Conservation (phyloP, 2,797 vertebrate genomes). For the Halcyon leucocephala region DNA sequence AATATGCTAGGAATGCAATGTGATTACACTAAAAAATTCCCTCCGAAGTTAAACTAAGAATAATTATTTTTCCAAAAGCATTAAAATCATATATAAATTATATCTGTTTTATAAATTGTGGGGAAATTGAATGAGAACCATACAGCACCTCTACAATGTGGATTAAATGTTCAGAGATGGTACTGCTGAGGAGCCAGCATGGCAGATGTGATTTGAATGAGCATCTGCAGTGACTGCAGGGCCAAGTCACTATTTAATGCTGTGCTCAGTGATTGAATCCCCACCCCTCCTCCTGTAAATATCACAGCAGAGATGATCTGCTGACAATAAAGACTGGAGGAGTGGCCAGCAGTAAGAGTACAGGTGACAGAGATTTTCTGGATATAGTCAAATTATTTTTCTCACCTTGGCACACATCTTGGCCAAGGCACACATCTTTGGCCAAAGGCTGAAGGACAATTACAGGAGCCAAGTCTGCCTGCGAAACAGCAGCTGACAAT, state of each 20-base stretch:
- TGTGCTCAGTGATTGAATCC: background rate
- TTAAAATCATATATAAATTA: background rate
- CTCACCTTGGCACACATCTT: background rate
- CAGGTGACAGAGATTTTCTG: background rate
- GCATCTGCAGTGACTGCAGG: background rate
- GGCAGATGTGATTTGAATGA: fast-evolving
- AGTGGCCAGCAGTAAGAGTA: background rate
- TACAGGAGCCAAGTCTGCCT: background rate
- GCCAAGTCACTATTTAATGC: background rate
- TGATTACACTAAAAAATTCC: background rate
- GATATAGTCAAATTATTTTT: background rate
- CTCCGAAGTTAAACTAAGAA: background rate
- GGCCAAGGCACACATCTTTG: background rate
- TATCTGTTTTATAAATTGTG: too few relatives aligned
- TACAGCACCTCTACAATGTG: background rate
- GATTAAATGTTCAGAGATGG: background rate
- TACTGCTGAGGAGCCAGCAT: background rate
- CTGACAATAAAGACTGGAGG: background rate
- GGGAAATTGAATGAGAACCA: background rate
- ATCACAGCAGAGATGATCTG: background rate
- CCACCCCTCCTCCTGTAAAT: background rate
- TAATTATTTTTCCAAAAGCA: background rate
- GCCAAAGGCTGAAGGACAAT: background rate
- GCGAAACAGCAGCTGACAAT: background rate
- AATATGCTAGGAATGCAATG: background rate